Evolutionary conservation across 2,888 invertebrate species (phyloP), one percentile per base, ranked within the genome.

Genomic region (Galeopsomyia nigrocyanea): DNA sequence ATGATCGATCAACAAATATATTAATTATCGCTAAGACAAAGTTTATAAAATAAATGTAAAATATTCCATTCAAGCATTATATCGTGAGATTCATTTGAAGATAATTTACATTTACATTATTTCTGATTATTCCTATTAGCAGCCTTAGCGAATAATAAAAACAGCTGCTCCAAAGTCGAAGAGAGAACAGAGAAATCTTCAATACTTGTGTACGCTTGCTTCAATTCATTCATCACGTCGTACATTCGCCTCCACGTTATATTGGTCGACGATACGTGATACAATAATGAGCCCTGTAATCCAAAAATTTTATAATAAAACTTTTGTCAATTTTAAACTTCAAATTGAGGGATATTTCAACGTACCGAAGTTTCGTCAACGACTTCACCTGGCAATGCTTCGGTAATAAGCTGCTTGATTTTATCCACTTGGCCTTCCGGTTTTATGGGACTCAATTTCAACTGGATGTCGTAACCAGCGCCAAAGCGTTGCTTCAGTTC

Each of bases 401-500:
- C 76, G 2, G 88, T 87, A 5, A 93, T 87, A 51, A 88, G 87
- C 0, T 79, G 82, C 77, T 90, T 90, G 26, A 91, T 84, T 13
- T 78, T 78, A 0, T 80, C 74, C 0, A 89, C 64, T 58, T 88
- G 83, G 3, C 76, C 75, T 0, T 76, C 74, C 1, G 77, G 73
- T 39, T 80, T 77, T 17, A 74, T 78, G 9, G 79, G 81, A 75
- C 78, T 85, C 66, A 87, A 76, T 80, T 90, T 90, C 5, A 91
- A 82, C 64, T 88, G 88, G 13, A 93, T 87, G 60, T 91, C 90
- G 80, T 90, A 92, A 22, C 94, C 94, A 69, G 89, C 88, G 2
- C 92, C 92, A 83, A 91, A 92, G 68, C 89, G 89, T 70, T 91
- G 90, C 80, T 95, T 94, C 78, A 95, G 88, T 75, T 91, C 91